Base-by-base conservation (phyloP, 2,113 vertebrate species). In the Willisornis vidua region DNA sequence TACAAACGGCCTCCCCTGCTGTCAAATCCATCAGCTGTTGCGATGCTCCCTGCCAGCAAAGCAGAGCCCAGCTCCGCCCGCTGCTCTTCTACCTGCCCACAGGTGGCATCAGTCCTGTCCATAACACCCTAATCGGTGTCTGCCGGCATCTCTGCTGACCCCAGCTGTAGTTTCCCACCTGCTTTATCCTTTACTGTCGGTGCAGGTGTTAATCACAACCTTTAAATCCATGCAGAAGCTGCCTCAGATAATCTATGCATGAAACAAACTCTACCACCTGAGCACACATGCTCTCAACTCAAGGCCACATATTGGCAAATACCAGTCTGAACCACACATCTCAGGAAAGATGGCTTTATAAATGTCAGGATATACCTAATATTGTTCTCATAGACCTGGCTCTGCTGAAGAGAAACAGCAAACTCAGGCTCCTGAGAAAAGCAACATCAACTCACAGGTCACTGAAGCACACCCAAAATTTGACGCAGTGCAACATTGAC, bases 11-110 rank as follows among this genome's bases (percentile, higher is more conserved):
- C 35, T 59, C 12, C 4, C 14, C 5, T 49, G 28, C 12, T 6
- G 5, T 10, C 57, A 24, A 72, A 55, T n/a, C 35, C 29, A 29
- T 54, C 19, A 15, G 33, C 14, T 45, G 6, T 45, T 45, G 19
- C 0, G 0, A 7, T 1, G 22, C 46, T 52, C 19, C 19, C 58
- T 4, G 1, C 3, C 24, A 35, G 37, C 31, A 9, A 39, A 76
- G 28, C 9, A 33, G n/a, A 19, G 3, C 17, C 4, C 51, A 19
- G 26, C 48, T 63, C 57, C 14, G 19, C 52, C 22, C 5, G 20
- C 26, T 35, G 4, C 18, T 58, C 12, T 87, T 73, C 33, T 45
- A 18, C 55, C 73, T 73, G 75, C 63, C 79, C 55, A 19, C 76
- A 95, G 95, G 63, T 96, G 91, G 85, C 95, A 93, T 72, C 43